phyloP scores from a whole-genome alignment of 2,888 invertebrate species.

The Morinoia aosen region DNA sequence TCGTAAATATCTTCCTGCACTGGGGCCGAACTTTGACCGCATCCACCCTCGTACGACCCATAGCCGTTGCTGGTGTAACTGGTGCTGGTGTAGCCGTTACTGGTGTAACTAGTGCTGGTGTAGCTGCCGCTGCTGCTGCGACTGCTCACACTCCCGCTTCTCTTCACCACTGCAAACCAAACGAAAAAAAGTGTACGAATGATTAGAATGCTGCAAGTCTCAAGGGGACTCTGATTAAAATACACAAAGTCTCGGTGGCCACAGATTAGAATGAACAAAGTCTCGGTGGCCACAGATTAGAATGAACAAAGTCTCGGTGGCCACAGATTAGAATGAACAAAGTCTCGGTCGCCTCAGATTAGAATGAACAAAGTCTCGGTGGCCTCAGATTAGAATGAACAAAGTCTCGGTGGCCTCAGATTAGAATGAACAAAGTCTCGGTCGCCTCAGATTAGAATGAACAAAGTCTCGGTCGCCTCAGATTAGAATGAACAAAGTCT shows the following conservation, averaged over 20 bases:
- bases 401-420: neutral
- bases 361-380: no score
- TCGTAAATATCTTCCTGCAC: conserved; percentile 53
- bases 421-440: no score
- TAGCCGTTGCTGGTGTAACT: conserved; percentile 54
- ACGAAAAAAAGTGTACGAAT: no score
- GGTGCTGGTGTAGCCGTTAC: conserved; percentile 54
- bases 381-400: neutral
- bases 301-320: neutral
- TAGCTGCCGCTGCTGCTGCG: conserved; percentile 59
- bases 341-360: no score
- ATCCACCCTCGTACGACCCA: conserved; percentile 25
- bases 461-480: no score
- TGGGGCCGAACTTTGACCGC: neutral
- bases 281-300: no score
- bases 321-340: no score
- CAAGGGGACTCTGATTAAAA: neutral
- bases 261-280: no score
- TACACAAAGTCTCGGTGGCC: no score
- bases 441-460: no score
- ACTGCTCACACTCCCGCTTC: conserved; percentile 60
- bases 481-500: neutral
- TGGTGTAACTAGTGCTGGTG: conserved; percentile 61
- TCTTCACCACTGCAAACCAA: conserved; percentile 19
- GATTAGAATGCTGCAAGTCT: neutral